Base-by-base conservation (phyloP, 2,888 invertebrate species). In the Empis livida region DNA sequence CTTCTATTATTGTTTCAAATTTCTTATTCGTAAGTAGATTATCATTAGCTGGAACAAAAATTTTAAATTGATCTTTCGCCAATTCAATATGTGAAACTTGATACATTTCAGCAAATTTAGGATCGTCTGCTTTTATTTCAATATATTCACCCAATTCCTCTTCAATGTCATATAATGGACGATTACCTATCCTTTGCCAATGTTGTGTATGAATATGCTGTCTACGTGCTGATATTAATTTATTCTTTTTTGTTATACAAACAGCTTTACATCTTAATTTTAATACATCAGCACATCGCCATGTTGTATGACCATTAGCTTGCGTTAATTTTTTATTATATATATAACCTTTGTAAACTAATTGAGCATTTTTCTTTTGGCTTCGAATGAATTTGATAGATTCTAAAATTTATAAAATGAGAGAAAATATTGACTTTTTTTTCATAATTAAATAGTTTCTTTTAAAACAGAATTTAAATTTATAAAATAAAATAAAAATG, bases 281-380 rank as follows among this genome's bases (percentile, higher is more conserved):
- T 1, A 68, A 52, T 2, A 68, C 65, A 53, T 70, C 70, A 3
- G 64, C 62, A 49, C 70, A 70, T 5, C 70, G 60, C 70, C 70
- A 70, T 17, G 69, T 70, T 8, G 70, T 70, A 43, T 69, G 69
- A 16, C 70, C 70, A 53, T 68, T 70, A 2, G 65, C 66, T 50
- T 70, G 70, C 0, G 70, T 70, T n/a, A 69, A 55, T 53, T 70
- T 70, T 55, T 70, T 70, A 56, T 71, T 71, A 55, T 67, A 71
- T 42, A 70, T 69, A 51, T 59, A 69, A 23, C 65, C 63, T 42
- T 63, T 61, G 56, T 61, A 67, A 14, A 71, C 71, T 27, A 71
- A 58, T 46, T 71, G 71, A 6, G 71, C 67, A 54, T 70, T 71
- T 54, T 71, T 70, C 59, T 71, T 69, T 50, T 68, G 70, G 53